These are phyloP conservation scores for Caenorhabditis sp. DNA, from an alignment of 2,888 invertebrate genomes.

Conservation along the genomic window DNA sequence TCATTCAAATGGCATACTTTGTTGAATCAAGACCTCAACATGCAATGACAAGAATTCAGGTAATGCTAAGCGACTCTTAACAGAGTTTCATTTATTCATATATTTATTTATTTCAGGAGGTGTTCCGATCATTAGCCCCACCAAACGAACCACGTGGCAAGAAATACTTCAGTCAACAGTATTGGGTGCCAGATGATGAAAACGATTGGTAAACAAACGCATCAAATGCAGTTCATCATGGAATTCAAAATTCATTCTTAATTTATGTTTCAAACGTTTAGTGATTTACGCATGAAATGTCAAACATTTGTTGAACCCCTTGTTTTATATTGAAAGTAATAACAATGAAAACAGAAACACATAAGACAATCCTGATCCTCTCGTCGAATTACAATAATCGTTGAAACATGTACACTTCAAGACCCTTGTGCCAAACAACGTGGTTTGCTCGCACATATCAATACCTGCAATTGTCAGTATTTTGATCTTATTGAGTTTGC, in stretches of 20 bases:
- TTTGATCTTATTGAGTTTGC: too few species aligned
- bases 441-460: constrained; percentile 66
- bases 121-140: constrained; percentile 36
- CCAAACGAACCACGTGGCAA: constrained; percentile 35
- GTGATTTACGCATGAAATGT: neutral
- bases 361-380: neutral
- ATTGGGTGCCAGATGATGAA: constrained; percentile 16
- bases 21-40: constrained; percentile 4
- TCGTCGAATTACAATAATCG: constrained; percentile 61
- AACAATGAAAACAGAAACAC: constrained; percentile 4
- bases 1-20: constrained; percentile 4
- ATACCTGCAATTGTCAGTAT: constrained; percentile 60
- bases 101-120: constrained; percentile 23
- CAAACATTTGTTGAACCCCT: constrained; percentile 3
- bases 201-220: neutral
- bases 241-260: neutral
- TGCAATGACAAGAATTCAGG: constrained; percentile 47
- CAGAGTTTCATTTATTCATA: too few species aligned
- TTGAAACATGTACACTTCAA: constrained; percentile 65
- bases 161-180: constrained; percentile 24
- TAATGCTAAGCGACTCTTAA: too few species aligned
- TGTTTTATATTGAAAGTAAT: neutral
- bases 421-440: constrained; percentile 61
- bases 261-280: neutral
- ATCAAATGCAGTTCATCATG: neutral